phyloP scores from a whole-genome alignment of 2,113 vertebrate genomes.

The Limnothrissa miodon region DNA sequence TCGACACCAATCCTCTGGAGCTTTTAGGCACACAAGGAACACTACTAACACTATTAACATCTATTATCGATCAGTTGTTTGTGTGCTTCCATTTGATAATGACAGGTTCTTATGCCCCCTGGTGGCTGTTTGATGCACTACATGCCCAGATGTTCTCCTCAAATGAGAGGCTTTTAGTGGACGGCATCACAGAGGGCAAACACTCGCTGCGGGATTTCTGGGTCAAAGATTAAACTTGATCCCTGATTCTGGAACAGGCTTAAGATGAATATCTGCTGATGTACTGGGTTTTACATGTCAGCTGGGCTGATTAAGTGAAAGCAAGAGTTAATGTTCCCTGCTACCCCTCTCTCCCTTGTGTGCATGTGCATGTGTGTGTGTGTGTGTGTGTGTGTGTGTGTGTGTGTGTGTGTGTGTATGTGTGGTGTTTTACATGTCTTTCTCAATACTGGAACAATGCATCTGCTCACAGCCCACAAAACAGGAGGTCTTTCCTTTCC shows the following conservation, averaged over 20 bases:
- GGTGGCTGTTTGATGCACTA: background rate
- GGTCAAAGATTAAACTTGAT: constrained; percentile 8
- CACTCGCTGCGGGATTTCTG: background rate
- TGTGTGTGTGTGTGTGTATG: constrained; percentile 17
- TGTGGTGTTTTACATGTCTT: background rate
- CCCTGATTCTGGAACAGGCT: background rate
- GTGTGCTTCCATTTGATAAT: background rate
- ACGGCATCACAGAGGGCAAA: background rate
- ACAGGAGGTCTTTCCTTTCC: background rate
- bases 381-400: constrained; percentile 19
- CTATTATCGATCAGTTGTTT: background rate
- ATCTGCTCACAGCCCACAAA: constrained; percentile 7
- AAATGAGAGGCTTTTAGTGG: constrained; percentile 3
- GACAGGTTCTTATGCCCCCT: background rate
- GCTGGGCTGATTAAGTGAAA: background rate
- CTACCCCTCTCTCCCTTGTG: background rate
- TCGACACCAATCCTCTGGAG: background rate
- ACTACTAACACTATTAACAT: background rate
- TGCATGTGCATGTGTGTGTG: background rate
- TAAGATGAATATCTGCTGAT: background rate
- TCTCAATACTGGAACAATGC: background rate
- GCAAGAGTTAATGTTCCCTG: background rate
- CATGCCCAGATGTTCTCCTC: background rate
- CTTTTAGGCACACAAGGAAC: background rate
- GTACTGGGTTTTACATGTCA: background rate